Evolutionary conservation across 2,113 vertebrate genomes (phyloP).

Genomic region (Sander lucioperca): DNA sequence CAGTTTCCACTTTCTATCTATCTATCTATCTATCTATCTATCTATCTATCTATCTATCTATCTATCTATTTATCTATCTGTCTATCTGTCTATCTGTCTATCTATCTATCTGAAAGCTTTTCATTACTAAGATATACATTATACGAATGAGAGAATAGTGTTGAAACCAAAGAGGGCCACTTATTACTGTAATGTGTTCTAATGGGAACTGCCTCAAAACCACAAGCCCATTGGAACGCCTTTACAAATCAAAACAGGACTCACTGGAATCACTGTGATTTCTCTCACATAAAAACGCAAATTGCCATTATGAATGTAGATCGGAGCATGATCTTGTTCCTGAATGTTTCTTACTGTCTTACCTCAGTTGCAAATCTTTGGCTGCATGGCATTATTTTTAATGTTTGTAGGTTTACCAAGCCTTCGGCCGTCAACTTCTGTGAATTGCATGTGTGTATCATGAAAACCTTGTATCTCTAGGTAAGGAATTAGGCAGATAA

Average conservation of each 20-base stretch:
- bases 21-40: not conserved
- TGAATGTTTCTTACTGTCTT: slow-evolving; percentile 64
- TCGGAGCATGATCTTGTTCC: slow-evolving; percentile 59
- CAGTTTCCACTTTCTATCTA: slow-evolving; percentile 13
- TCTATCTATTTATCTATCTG: not conserved
- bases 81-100: not conserved
- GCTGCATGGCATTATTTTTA: slow-evolving; percentile 58
- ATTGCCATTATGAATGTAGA: slow-evolving; percentile 68
- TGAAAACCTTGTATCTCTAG: not conserved
- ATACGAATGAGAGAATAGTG: slow-evolving; percentile 11
- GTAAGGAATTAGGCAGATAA: not conserved
- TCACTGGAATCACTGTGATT: slow-evolving; percentile 73
- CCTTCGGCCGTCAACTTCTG: slow-evolving; percentile 20
- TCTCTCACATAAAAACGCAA: slow-evolving; percentile 30
- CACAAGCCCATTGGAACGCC: slow-evolving; percentile 54
- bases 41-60: not conserved
- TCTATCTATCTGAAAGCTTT: not conserved
- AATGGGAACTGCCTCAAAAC: slow-evolving; percentile 44
- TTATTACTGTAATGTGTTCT: slow-evolving; percentile 34
- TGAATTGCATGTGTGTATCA: slow-evolving; percentile 45
- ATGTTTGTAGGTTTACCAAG: slow-evolving; percentile 23
- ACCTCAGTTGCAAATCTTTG: slow-evolving; percentile 54
- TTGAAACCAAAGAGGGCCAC: slow-evolving; percentile 73
- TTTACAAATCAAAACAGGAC: slow-evolving; percentile 54
- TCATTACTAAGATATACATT: not conserved